Percentiles rank a stretch among this genome's conserved stretches.
Conservation (phyloP, 2,888 invertebrate genomes). For the Drosophila emarginata region DNA sequence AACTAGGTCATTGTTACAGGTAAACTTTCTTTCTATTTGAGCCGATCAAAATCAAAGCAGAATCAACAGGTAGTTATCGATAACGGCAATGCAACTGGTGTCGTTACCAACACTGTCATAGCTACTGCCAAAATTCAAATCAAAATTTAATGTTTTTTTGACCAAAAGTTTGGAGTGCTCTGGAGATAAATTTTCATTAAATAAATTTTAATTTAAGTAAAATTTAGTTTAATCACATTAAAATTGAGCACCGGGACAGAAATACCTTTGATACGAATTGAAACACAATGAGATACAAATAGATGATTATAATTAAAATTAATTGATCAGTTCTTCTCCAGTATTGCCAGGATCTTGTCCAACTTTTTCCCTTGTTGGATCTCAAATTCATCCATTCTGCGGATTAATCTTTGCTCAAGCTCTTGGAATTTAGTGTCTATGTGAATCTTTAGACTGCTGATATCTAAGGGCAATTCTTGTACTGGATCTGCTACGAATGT, state of each 20-base stretch:
- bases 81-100: neutral
- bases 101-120: neutral
- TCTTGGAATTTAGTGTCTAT: constrained; percentile 69
- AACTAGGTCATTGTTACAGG: constrained; percentile 27
- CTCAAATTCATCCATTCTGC: constrained; percentile 67
- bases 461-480: neutral
- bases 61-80: constrained; percentile 37
- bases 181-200: too few species aligned
- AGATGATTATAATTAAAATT: neutral
- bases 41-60: constrained; percentile 18
- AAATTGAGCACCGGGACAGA: constrained; percentile 27
- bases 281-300: constrained; percentile 10
- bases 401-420: constrained; percentile 62
- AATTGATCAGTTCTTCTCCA: constrained; percentile 50
- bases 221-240: constrained; percentile 23
- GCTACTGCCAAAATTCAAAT: neutral
- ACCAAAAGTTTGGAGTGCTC: too few species aligned
- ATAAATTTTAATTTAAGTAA: neutral
- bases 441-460: constrained; percentile 51
- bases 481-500: constrained; percentile 1
- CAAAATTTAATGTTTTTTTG: too few species aligned
- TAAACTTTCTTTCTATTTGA: constrained; percentile 30
- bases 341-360: constrained; percentile 71
- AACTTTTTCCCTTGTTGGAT: constrained; percentile 71
- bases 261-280: neutral